A percentile compares a stretch with the other conserved stretches of the same genome.
These are phyloP conservation scores for Philhelius pedissequus DNA, from an alignment of 2,888 invertebrate genomes.

Conservation along the genomic window DNA sequence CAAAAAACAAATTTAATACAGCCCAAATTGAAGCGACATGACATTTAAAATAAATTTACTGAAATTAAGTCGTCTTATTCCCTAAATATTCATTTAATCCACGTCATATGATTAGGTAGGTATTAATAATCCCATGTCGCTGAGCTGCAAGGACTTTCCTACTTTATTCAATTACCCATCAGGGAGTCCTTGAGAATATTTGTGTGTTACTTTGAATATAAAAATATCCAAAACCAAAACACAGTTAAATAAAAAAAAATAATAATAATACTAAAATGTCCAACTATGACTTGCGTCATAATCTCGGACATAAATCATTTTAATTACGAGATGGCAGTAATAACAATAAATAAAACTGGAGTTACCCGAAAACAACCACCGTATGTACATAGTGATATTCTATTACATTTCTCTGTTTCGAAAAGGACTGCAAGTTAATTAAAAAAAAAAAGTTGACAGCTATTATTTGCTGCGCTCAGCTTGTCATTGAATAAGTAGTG, in stretches of 20 bases:
- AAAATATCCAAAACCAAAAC: neutral
- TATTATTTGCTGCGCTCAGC: slow-evolving; percentile 21
- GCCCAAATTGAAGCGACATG: neutral
- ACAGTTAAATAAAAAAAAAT: neutral
- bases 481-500: slow-evolving; percentile 19
- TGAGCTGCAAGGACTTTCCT: neutral
- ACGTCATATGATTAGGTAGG: neutral
- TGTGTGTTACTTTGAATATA: neutral
- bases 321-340: slow-evolving; percentile 52
- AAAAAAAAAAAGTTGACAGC: slow-evolving; percentile 49
- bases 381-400: neutral
- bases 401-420: neutral
- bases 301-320: slow-evolving; percentile 54
- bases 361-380: neutral
- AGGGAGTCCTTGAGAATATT: neutral
- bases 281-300: slow-evolving; percentile 27
- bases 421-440: slow-evolving; percentile 49
- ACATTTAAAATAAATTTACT: neutral
- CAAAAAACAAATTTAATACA: neutral
- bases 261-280: neutral
- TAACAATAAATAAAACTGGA: slow-evolving; percentile 30
- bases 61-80: neutral
- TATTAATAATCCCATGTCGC: neutral
- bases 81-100: slow-evolving; percentile 7
- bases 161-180: neutral